Percentiles rank a stretch among this genome's conserved stretches.
Evolutionary conservation across 2,888 invertebrate genomes (phyloP).

Genomic region (Lepidocyrtoides sp.): DNA sequence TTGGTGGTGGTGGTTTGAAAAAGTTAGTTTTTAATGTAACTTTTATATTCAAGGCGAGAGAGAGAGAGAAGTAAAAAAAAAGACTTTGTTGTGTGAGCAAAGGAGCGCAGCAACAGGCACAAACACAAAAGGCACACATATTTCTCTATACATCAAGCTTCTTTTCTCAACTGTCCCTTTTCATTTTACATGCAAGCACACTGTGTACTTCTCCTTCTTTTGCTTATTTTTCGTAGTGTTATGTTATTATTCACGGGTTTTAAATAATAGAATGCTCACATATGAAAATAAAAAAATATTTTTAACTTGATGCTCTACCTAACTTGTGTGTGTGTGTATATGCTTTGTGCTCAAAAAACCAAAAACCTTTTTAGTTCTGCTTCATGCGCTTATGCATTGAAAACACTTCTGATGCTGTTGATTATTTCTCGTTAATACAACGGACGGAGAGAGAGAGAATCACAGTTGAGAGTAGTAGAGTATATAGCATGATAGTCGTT

Average conservation of each 20-base stretch:
- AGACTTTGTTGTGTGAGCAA: constrained; percentile 9
- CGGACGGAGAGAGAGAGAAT: too few relatives aligned
- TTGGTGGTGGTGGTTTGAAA: neutral
- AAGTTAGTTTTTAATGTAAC: neutral
- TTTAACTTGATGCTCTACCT: neutral
- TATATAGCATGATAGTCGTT: neutral
- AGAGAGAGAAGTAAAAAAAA: too few relatives aligned
- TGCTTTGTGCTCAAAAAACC: constrained; percentile 57
- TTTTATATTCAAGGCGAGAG: too few relatives aligned
- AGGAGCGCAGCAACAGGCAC: constrained; percentile 60
- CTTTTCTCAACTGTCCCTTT: constrained; percentile 67
- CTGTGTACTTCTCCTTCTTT: neutral
- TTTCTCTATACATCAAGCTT: neutral
- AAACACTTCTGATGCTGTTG: neutral
- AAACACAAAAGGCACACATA: neutral
- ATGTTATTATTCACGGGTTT: constrained; percentile 73
- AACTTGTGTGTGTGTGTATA: neutral
- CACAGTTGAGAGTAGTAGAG: neutral
- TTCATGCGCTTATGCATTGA: constrained; percentile 72
- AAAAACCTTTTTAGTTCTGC: constrained; percentile 80
- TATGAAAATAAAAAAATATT: constrained; percentile 13
- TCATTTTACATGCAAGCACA: constrained; percentile 5
- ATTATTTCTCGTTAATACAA: neutral
- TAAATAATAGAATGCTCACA: constrained; percentile 31
- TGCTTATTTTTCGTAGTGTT: neutral